A percentile compares a stretch with the other conserved stretches of the same genome.
phyloP scores from a whole-genome alignment of 2,113 vertebrate species.

The Pelecanoides urinatrix region DNA sequence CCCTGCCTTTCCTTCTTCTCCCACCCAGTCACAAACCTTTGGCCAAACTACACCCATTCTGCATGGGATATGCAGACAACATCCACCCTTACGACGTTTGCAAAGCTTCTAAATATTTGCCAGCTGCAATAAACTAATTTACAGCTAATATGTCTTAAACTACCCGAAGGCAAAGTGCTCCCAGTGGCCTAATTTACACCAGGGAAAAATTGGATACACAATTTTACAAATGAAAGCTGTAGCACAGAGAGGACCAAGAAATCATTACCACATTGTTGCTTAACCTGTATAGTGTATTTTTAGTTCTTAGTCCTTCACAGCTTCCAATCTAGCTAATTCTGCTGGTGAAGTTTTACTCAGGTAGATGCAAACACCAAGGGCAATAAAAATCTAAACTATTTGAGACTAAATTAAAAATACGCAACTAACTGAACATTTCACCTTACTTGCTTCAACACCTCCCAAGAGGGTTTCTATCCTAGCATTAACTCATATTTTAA shows the following conservation, averaged over 20 bases:
- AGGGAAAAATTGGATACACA: background rate
- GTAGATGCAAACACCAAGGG: background rate
- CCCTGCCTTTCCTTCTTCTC: background rate
- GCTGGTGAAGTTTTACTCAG: background rate
- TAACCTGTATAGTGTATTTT: background rate
- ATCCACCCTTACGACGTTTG: constrained; percentile 1
- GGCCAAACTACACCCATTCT: constrained; percentile 3
- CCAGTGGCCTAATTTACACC: constrained; percentile 18
- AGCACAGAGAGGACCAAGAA: background rate
- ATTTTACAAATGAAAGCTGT: background rate
- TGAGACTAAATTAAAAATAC: background rate
- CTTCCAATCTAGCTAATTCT: background rate
- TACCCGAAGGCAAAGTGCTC: constrained; percentile 33
- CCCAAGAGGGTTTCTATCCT: background rate
- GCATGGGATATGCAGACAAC: background rate
- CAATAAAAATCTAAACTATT: background rate
- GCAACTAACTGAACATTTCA: background rate
- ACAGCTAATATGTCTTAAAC: constrained; percentile 11
- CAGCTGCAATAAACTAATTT: constrained; percentile 56
- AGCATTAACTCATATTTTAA: background rate
- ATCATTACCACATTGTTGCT: background rate
- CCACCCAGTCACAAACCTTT: background rate
- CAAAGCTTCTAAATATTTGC: constrained; percentile 7
- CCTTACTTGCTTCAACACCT: background rate
- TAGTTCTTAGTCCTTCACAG: background rate